Percentiles rank a stretch among this genome's conserved stretches.
Evolutionary conservation across 2,113 vertebrate genomes (phyloP).

Genomic region (Cololabis saira): DNA sequence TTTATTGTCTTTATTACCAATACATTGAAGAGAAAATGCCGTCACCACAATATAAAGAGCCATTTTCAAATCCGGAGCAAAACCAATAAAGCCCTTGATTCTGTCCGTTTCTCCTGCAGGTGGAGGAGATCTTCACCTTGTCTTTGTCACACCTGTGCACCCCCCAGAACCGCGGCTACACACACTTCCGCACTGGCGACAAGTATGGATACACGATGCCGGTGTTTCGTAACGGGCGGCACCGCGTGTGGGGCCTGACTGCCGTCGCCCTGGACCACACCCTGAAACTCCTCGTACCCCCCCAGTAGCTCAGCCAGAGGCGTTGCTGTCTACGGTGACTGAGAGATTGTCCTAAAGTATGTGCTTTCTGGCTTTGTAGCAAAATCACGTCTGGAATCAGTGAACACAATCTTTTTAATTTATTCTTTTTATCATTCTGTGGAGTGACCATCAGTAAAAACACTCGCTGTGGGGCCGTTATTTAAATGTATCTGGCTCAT

Average conservation of each 20-base stretch:
- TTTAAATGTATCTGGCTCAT: not conserved
- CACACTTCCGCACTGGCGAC: conserved; percentile 83
- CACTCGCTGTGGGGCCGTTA: not conserved
- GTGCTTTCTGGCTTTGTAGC: conserved; percentile 20
- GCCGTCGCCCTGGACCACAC: conserved; percentile 85
- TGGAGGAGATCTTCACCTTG: conserved; percentile 89
- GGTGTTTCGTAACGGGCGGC: conserved; percentile 86
- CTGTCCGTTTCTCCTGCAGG: conserved; percentile 73
- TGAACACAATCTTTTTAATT: conserved; percentile 1
- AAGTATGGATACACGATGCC: conserved; percentile 88
- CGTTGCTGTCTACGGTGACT: not conserved
- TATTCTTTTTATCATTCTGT: not conserved
- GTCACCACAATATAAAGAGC: no score
- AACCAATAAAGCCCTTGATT: not conserved
- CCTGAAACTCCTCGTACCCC: conserved; percentile 79
- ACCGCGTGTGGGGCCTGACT: conserved; percentile 92
- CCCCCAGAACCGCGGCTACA: conserved; percentile 87
- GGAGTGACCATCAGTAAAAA: no score
- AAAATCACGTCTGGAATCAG: conserved; percentile 5
- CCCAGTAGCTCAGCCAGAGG: conserved; percentile 4
- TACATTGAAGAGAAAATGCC: no score
- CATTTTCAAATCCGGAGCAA: no score
- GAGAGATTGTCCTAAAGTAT: not conserved
- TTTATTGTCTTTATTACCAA: no score
- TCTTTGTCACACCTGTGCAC: conserved; percentile 85